Conservation (phyloP, 2,888 invertebrate species). For the Eristalis tenax region DNA sequence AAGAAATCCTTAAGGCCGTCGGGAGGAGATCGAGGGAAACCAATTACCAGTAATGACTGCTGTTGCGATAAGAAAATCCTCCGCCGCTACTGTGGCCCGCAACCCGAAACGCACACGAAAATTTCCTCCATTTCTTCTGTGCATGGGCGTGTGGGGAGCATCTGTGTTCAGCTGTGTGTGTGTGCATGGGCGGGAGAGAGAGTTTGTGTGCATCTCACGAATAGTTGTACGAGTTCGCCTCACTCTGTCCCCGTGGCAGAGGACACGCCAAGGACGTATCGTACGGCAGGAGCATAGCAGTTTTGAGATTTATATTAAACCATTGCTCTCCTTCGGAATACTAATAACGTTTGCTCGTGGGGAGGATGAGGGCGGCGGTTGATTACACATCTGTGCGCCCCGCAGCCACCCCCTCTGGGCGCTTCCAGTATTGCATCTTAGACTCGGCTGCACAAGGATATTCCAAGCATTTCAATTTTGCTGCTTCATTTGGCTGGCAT, state of each 20-base stretch:
- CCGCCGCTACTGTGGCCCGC: constrained; percentile 42
- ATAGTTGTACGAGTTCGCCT: background rate
- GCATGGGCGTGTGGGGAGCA: constrained; percentile 2
- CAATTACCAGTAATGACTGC: constrained; percentile 80
- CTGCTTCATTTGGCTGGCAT: constrained; percentile 69
- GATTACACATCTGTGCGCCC: constrained; percentile 48
- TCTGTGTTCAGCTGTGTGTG: background rate
- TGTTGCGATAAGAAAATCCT: constrained; percentile 72
- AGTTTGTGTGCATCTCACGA: background rate
- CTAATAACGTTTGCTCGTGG: constrained; percentile 63
- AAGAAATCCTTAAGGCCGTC: constrained; percentile 23
- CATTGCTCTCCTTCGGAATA: constrained; percentile 71
- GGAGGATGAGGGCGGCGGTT: constrained; percentile 34
- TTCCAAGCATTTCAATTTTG: constrained; percentile 69
- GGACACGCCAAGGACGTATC: constrained; percentile 70
- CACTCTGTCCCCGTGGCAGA: constrained; percentile 36
- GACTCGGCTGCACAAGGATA: constrained; percentile 56
- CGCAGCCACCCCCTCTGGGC: background rate
- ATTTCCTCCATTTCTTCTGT: constrained; percentile 44
- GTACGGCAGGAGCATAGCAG: constrained; percentile 46
- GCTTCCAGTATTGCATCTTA: constrained; percentile 46
- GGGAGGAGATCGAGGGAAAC: constrained; percentile 73
- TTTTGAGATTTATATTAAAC: constrained; percentile 72
- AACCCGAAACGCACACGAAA: constrained; percentile 67
- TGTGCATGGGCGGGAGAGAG: background rate